Base-by-base conservation (phyloP, 2,797 vertebrate species). In the Otolemur crassicaudatus region DNA sequence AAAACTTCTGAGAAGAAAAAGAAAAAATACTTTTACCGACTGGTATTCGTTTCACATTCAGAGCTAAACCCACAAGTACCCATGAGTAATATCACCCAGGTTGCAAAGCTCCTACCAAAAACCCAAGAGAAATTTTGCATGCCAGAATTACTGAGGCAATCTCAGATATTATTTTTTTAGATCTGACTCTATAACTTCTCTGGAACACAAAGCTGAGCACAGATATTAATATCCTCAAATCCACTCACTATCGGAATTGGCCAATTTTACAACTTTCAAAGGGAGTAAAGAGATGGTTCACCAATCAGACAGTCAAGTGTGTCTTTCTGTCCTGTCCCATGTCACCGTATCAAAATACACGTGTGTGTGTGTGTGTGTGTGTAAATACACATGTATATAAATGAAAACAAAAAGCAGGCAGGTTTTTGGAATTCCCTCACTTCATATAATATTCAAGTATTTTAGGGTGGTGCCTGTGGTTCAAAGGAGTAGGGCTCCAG, bases 1-100 rank as follows among this genome's bases (percentile, higher is more conserved):
- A 91, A 93, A 93, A 87, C 56, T 61, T 88, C 29, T 72, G 87
- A 95, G 70, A 88, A 94, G 16, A 2, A 81, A 81, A 96, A 77
- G 31, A n/a, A 83, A 82, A 87, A n/a, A 14, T 72, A 40, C 72
- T 84, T 82, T 77, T 93, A 60, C 23, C 46, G 90, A 67, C 31
- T 46, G 19, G 4, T 53, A 34, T 92, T 34, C 37, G 90, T 90
- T 88, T 72, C 37, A 75, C 40, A 82, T 85, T 31, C 76, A 86
- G 91, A 96, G 23, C 58, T 84, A 80, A 87, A 61, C 7, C 14
- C 43, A 61, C 63, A 80, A 75, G 88, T 79, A 63, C 17, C 17
- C 5, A 22, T 58, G 23, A 75, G 22, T 88, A 81, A 83, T 61
- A 81, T 60, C 63, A 80, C 25, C 22, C 31, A 85, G 13, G 61